Percentiles rank a stretch among this genome's conserved stretches.
Conservation (phyloP, 2,797 vertebrate genomes). For the Buphagus erythrorhynchus region DNA sequence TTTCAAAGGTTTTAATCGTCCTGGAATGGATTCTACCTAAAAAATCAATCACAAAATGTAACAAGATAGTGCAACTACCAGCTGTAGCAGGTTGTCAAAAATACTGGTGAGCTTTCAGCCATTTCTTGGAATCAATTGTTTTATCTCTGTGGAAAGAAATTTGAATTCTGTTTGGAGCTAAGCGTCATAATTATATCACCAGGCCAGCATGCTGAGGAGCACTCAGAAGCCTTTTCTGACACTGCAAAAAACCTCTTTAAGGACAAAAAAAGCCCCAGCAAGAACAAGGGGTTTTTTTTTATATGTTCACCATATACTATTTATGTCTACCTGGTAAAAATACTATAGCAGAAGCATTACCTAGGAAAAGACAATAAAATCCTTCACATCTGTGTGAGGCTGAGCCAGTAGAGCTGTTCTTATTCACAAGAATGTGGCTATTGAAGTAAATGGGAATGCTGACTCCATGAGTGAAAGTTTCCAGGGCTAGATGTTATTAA, state of each 20-base stretch:
- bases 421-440: neutral
- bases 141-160: neutral
- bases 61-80: neutral
- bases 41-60: neutral
- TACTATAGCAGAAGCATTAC: neutral
- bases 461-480: slow-evolving; percentile 37
- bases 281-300: fast-evolving
- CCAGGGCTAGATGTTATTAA: slow-evolving; percentile 21
- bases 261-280: neutral
- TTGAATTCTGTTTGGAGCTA: neutral
- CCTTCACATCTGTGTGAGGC: neutral
- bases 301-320: neutral
- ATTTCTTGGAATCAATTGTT: neutral
- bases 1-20: neutral
- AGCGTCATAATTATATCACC: neutral
- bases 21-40: neutral
- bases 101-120: neutral
- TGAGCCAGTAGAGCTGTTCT: neutral
- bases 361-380: neutral
- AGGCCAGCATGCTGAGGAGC: neutral
- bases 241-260: neutral
- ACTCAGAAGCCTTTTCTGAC: neutral
- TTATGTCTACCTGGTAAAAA: neutral
- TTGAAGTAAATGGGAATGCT: neutral
- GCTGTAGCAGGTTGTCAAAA: neutral